These are phyloP conservation scores for Thryonomys swinderianus DNA, from an alignment of 2,113 vertebrate genomes.

Conservation along the genomic window DNA sequence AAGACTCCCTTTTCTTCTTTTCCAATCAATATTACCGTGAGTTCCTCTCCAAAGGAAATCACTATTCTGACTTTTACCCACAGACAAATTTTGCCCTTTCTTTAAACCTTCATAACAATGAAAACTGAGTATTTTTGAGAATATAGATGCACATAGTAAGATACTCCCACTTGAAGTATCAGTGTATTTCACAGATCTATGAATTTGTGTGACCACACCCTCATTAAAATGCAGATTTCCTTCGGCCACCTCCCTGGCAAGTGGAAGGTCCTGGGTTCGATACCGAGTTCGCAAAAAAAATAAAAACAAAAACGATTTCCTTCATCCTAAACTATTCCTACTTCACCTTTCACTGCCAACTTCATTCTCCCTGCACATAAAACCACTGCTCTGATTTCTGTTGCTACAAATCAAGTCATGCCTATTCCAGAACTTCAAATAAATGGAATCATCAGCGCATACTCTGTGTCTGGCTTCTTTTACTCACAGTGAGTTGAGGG, in stretches of 20 bases:
- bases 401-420: background rate
- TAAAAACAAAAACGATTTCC: background rate
- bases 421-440: background rate
- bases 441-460: constrained; percentile 7
- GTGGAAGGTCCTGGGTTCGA: too few relatives aligned
- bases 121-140: background rate
- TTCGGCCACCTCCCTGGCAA: too few relatives aligned
- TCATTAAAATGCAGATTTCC: background rate
- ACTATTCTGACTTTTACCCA: constrained; percentile 10
- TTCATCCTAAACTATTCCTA: background rate
- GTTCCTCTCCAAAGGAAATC: background rate
- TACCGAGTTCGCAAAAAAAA: too few relatives aligned
- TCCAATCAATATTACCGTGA: background rate
- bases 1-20: background rate
- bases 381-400: background rate
- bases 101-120: background rate
- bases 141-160: background rate
- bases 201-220: background rate
- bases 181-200: background rate
- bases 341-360: background rate
- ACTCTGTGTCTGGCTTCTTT: background rate
- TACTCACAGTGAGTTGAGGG: constrained; percentile 17
- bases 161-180: background rate
- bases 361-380: background rate
- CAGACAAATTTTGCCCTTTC: background rate